phyloP scores from a whole-genome alignment of 1,140 invertebrate genomes.

The Gonioctena quinquepunctata region DNA sequence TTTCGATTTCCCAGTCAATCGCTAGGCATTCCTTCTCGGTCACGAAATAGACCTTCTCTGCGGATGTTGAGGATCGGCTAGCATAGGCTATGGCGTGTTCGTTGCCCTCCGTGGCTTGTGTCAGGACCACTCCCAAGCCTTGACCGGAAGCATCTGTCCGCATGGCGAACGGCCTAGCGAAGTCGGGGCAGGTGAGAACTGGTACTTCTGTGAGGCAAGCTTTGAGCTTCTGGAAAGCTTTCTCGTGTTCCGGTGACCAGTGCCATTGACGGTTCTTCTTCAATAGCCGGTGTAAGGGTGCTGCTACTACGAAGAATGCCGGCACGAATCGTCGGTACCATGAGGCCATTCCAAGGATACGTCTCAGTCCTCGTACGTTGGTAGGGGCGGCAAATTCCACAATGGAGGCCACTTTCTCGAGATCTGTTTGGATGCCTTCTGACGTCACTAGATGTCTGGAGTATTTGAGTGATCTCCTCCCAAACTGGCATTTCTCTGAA shows the following conservation, averaged over 20 bases:
- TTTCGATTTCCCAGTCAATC: conserved; percentile 54
- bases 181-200: conserved; percentile 23
- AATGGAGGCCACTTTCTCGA: conserved; percentile 13
- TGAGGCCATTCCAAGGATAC: conserved; percentile 10
- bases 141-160: conserved; percentile 34
- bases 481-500: conserved; percentile 11
- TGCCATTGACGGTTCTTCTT: neutral
- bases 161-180: conserved; percentile 4
- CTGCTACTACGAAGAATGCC: neutral
- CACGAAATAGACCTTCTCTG: conserved; percentile 55
- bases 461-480: neutral
- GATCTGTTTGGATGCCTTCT: neutral
- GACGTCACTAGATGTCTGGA: neutral
- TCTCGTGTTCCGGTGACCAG: neutral
- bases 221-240: neutral
- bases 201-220: neutral
- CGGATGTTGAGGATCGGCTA: conserved; percentile 45
- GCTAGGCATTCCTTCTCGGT: conserved; percentile 59
- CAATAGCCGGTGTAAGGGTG: conserved; percentile 39
- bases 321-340: conserved; percentile 23
- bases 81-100: conserved; percentile 34
- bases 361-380: neutral
- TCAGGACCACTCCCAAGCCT: conserved; percentile 35
- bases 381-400: neutral
- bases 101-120: conserved; percentile 24